Percentiles rank a stretch among this genome's conserved stretches.
Conservation (phyloP, 2,797 vertebrate species). For the Molossus molossus region DNA sequence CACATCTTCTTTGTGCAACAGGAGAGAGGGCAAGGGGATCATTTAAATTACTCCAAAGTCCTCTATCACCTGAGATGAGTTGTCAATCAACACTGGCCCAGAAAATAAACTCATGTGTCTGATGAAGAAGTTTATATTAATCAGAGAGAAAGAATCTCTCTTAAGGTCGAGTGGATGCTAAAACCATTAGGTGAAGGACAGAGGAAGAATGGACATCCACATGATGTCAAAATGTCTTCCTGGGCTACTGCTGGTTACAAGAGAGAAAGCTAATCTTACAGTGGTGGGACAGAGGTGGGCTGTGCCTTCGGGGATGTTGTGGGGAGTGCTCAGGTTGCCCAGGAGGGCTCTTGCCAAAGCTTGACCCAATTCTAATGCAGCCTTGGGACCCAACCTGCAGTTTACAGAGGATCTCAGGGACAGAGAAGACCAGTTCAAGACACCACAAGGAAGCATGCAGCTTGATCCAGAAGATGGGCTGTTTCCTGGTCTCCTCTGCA, state of each 20-base stretch:
- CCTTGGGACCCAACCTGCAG: not conserved
- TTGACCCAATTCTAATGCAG: not conserved
- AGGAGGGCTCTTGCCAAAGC: not conserved
- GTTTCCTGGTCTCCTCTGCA: not conserved
- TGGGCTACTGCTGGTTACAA: not conserved
- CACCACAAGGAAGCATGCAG: not conserved
- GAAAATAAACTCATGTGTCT: conserved; percentile 22
- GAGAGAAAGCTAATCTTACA: not conserved
- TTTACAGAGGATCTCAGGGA: not conserved
- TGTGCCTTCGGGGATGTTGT: not conserved
- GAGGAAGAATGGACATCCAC: not conserved
- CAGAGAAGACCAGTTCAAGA: not conserved
- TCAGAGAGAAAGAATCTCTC: not conserved
- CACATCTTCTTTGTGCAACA: not conserved
- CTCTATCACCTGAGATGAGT: not conserved
- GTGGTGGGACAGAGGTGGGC: not conserved
- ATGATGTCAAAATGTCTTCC: not conserved
- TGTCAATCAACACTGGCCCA: not conserved
- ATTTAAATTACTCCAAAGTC: not conserved
- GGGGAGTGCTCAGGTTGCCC: not conserved
- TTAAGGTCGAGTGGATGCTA: not conserved
- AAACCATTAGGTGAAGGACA: not conserved
- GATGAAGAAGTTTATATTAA: not conserved
- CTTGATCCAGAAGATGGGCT: not conserved
- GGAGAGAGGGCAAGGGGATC: not conserved